Evolutionary conservation across 1,140 invertebrate genomes (phyloP).

Genomic region (Drosophila prosaltans): DNA sequence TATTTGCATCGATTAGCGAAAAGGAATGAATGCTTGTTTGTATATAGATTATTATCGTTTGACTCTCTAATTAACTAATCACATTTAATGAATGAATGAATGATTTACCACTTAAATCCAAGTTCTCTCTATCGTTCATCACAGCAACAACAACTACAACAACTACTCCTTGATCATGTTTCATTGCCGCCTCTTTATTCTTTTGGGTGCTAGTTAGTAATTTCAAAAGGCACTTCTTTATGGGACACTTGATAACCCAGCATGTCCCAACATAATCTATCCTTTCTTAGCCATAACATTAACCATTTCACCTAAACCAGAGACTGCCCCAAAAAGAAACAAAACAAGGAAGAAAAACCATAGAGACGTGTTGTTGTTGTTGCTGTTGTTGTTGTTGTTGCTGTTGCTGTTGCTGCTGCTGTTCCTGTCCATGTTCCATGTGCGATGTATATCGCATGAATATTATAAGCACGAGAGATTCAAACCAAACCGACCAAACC

Average conservation of each 20-base stretch:
- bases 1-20: background rate
- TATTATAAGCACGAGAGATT: conserved; percentile 29
- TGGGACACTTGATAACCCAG: conserved; percentile 63
- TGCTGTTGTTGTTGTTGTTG: background rate
- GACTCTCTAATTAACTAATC: conserved; percentile 8
- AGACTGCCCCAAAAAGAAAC: conserved; percentile 12
- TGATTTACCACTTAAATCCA: conserved; percentile 29
- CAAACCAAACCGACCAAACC: background rate
- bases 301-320: conserved; percentile 25
- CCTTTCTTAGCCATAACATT: conserved; percentile 38
- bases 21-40: background rate
- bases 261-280: conserved; percentile 49
- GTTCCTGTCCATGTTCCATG: conserved; percentile 12
- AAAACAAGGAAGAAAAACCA: background rate
- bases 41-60: background rate
- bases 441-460: conserved; percentile 55
- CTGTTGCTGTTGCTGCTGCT: too few relatives aligned
- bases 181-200: conserved; percentile 2
- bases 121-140: conserved; percentile 14
- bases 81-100: conserved; percentile 6
- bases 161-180: background rate
- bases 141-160: background rate
- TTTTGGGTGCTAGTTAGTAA: conserved; percentile 11
- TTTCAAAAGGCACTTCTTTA: conserved; percentile 41
- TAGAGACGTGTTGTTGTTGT: background rate